Evolutionary conservation across 2,888 invertebrate species (phyloP).

Genomic region (Folsomia candida): DNA sequence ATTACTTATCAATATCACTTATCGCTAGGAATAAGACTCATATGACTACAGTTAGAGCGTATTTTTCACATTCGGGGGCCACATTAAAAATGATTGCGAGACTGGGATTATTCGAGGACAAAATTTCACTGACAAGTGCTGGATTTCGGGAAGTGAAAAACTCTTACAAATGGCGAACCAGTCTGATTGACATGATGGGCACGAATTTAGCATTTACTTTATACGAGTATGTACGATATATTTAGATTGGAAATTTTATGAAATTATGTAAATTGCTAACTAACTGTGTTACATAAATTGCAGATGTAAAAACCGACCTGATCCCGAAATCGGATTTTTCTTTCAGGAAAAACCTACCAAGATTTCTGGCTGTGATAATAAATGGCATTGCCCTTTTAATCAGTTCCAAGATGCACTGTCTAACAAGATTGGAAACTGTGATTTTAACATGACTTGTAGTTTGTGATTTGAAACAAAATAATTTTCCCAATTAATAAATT

Average conservation of each 20-base stretch:
- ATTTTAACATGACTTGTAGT: constrained; percentile 66
- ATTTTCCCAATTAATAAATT: no score
- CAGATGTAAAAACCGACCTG: background rate
- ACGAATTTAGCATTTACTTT: constrained; percentile 59
- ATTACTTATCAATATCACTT: no score
- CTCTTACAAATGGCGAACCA: constrained; percentile 61
- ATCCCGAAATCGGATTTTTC: constrained; percentile 60
- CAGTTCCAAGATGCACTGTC: constrained; percentile 61
- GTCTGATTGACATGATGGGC: constrained; percentile 73
- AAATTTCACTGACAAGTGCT: constrained; percentile 61
- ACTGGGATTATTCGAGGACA: constrained; percentile 69
- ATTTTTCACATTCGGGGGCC: constrained; percentile 81
- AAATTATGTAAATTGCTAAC: no score
- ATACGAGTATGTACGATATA: constrained; percentile 30
- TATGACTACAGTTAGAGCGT: constrained; percentile 61
- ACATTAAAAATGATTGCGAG: constrained; percentile 71
- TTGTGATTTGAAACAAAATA: background rate
- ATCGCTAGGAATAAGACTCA: no score
- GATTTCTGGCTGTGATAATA: constrained; percentile 67
- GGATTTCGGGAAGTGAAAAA: constrained; percentile 54
- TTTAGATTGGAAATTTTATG: background rate
- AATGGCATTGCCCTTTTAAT: constrained; percentile 64
- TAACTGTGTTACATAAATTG: no score
- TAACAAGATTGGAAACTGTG: constrained; percentile 65
- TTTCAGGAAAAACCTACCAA: constrained; percentile 72